phyloP scores from a whole-genome alignment of 2,113 vertebrate genomes.

The Cinclus cinclus region DNA sequence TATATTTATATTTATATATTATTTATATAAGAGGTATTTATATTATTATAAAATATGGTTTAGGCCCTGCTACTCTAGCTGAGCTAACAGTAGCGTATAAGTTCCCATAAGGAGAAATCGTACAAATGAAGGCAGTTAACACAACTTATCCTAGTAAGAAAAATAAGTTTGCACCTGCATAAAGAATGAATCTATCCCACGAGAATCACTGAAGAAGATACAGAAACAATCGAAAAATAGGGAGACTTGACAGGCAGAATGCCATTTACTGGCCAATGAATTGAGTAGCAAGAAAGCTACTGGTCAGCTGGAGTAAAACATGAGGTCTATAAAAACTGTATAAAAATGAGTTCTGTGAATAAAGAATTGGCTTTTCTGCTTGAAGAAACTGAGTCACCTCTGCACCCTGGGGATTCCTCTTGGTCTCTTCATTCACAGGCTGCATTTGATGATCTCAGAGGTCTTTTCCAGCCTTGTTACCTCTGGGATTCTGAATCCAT shows the following conservation, averaged over 20 bases:
- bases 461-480: too few relatives aligned
- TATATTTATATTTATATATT: too few relatives aligned
- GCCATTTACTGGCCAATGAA: neutral
- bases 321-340: neutral
- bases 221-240: neutral
- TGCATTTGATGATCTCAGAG: neutral
- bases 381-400: neutral
- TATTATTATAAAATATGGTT: neutral
- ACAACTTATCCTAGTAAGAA: neutral
- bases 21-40: too few relatives aligned
- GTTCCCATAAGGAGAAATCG: neutral
- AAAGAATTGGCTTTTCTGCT: neutral
- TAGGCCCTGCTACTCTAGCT: neutral
- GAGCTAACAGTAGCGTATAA: neutral
- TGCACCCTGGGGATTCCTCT: neutral
- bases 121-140: neutral
- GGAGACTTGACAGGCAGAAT: neutral
- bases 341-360: neutral
- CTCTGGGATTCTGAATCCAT: neutral
- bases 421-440: fast-evolving
- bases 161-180: neutral
- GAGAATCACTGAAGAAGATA: neutral
- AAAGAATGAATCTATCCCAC: neutral
- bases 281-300: neutral
- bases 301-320: neutral